These are phyloP conservation scores for Apamea crenata DNA, from an alignment of 2,888 invertebrate genomes.

Conservation along the genomic window DNA sequence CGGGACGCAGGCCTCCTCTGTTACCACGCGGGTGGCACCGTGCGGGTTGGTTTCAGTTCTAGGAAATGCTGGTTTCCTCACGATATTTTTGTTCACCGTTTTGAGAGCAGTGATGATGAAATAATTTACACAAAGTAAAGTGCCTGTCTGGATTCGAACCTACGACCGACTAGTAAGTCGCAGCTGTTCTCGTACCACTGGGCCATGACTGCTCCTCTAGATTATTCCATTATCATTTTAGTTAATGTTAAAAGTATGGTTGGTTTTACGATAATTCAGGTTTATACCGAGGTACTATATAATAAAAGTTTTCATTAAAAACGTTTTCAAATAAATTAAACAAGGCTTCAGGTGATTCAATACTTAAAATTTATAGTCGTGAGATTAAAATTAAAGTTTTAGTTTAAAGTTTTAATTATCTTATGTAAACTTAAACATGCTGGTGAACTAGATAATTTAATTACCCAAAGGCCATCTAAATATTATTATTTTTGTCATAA, in stretches of 20 bases:
- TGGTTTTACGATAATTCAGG: background rate
- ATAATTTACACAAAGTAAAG: no score
- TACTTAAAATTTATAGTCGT: slow-evolving; percentile 2
- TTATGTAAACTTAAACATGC: slow-evolving; percentile 8
- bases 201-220: no score
- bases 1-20: no score
- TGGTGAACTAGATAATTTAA: slow-evolving; percentile 19
- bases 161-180: no score
- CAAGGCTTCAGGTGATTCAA: background rate
- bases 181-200: no score
- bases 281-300: background rate
- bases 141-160: no score
- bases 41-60: no score
- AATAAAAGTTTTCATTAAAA: background rate
- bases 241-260: background rate
- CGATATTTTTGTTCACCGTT: no score
- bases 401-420: slow-evolving; percentile 28
- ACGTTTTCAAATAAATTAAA: background rate
- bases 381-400: slow-evolving; percentile 17
- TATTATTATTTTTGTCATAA: background rate
- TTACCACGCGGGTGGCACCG: no score
- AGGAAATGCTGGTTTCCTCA: no score
- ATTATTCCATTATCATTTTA: no score
- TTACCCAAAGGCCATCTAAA: background rate
- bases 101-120: no score